A percentile compares a stretch with the other conserved stretches of the same genome.
phyloP scores from a whole-genome alignment of 1,140 invertebrate genomes.

The Pseudomyrmex dendroicus region DNA sequence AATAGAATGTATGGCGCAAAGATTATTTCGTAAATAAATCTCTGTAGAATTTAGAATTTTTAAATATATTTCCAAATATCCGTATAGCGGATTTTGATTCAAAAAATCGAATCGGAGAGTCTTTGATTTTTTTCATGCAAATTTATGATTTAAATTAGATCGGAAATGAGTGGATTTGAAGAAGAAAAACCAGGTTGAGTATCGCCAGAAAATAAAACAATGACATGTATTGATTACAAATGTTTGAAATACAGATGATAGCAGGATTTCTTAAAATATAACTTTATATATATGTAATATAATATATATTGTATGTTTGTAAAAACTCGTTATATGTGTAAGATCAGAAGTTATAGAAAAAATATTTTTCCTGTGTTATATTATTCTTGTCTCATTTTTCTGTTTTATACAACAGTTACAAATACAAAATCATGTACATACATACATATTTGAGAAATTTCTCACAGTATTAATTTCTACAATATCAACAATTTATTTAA shows the following conservation, averaged over 20 bases:
- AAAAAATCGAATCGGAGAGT: too few species aligned
- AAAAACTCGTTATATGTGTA: constrained; percentile 2
- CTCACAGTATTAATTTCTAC: constrained; percentile 41
- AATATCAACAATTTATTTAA: constrained; percentile 51
- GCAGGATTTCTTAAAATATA: constrained; percentile 55
- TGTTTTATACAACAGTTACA: constrained; percentile 37
- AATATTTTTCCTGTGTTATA: constrained; percentile 45
- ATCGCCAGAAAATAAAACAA: constrained; percentile 66
- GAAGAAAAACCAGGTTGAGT: neutral
- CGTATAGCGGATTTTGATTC: too few species aligned
- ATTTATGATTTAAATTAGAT: neutral
- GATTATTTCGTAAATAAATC: too few species aligned
- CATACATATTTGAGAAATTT: too few species aligned
- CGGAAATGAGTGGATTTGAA: neutral
- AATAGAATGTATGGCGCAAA: too few species aligned
- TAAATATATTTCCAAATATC: too few species aligned
- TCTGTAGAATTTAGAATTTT: too few species aligned
- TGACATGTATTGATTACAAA: constrained; percentile 70
- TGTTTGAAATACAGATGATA: constrained; percentile 63
- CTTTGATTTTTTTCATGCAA: too few species aligned
- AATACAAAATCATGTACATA: constrained; percentile 62
- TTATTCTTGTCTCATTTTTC: constrained; percentile 11
- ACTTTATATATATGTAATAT: constrained; percentile 39
- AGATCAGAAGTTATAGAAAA: constrained; percentile 44
- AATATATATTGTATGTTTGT: constrained; percentile 9